Base-by-base conservation (phyloP, 2,113 vertebrate species). In the Sinocyclocheilus rhinocerous region DNA sequence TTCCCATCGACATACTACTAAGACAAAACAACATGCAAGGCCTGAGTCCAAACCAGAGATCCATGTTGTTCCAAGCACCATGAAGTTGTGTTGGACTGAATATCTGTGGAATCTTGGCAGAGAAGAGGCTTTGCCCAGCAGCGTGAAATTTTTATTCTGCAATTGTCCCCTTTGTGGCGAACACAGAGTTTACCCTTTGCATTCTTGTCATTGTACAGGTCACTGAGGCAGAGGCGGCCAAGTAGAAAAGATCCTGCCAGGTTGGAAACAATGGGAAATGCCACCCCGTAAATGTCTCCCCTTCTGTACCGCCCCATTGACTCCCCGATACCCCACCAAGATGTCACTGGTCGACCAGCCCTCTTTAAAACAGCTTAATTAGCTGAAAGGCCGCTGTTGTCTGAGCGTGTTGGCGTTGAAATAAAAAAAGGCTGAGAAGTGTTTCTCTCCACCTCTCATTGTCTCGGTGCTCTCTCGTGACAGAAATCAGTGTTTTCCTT, bases 341-440 rank as follows among this genome's bases (percentile, higher is more conserved):
- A 95, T 96, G 96, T 96, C 96, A 97, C 96, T 98, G 97, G 98
- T 97, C 96, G 96, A 98, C 96, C 97, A 98, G 96, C 96, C 96
- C 95, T 95, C 95, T 96, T 96, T 96, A 97, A 97, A 98, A 98
- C 96, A 96, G 95, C 97, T 99, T 99, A 98, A 99, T 99, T 99
- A 97, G 97, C 97, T 97, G 97, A 99, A 98, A 98, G 95, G 94
- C 96, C 95, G 95, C 95, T 95, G 85, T 93, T 98, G 97, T 97
- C 96, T 94, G 93, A 95, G 95, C 93, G 93, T 95, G 96, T 96
- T 97, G 96, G 93, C 92, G 94, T 95, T 94, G 84, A 91, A 95
- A 96, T 95, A 94, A 95, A 92, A 92, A 89, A 90, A 81, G 88
- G 78, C 69, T 94, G 91, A 94, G 96, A 96, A 96, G 95, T 95